Evolutionary conservation across 1,140 invertebrate genomes (phyloP).

Genomic region (Oreohelix idahoensis): DNA sequence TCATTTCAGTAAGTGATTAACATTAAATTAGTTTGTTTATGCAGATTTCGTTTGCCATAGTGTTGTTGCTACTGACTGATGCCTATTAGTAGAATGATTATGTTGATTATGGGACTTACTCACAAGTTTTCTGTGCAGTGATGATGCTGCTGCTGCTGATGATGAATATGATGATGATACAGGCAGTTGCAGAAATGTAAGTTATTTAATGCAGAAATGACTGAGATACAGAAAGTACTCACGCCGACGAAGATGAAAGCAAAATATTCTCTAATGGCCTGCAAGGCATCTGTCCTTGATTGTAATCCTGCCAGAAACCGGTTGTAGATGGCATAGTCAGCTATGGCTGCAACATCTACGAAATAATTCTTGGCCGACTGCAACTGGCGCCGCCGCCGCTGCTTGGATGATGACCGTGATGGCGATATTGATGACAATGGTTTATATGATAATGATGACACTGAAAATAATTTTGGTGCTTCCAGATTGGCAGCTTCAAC

Average conservation of each 20-base stretch:
- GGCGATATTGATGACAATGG: constrained; percentile 38
- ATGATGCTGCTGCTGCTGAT: constrained; percentile 41
- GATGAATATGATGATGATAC: constrained; percentile 29
- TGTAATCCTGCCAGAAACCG: background rate
- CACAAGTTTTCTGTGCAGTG: no score
- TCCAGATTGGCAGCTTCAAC: background rate
- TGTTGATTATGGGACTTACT: background rate
- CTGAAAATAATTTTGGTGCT: background rate
- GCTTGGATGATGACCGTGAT: background rate
- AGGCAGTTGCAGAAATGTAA: no score
- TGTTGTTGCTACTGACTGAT: no score
- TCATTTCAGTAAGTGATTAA: no score
- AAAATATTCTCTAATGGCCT: background rate
- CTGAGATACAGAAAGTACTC: background rate
- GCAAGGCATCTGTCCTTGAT: background rate
- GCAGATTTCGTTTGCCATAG: no score
- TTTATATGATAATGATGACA: constrained; percentile 21
- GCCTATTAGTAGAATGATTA: no score
- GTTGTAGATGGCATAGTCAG: background rate
- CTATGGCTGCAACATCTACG: background rate
- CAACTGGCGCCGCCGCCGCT: background rate
- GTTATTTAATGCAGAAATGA: no score
- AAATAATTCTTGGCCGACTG: background rate
- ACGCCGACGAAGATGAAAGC: background rate
- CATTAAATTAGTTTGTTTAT: no score